Percentiles rank a stretch among this genome's conserved stretches.
These are phyloP conservation scores for Pseudanteris insignis DNA, from an alignment of 2,888 invertebrate species.

Conservation along the genomic window DNA sequence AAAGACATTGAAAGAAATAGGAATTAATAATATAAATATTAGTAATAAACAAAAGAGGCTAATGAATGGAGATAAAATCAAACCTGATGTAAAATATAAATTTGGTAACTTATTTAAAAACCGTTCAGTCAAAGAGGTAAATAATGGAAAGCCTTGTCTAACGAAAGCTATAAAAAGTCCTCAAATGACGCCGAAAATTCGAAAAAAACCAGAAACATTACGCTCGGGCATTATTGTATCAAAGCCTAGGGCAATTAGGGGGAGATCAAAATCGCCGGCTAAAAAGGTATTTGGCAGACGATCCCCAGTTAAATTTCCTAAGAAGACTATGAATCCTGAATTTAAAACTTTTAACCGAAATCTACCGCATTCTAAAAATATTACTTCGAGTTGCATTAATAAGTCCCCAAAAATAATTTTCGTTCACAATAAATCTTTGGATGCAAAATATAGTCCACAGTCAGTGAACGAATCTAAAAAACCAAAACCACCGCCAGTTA, in stretches of 20 bases:
- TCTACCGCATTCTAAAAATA: constrained; percentile 15
- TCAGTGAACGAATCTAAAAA: constrained; percentile 12
- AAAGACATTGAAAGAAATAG: not conserved
- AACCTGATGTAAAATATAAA: too few relatives aligned
- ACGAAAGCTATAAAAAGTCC: too few relatives aligned
- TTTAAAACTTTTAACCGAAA: constrained; percentile 8
- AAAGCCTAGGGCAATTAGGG: constrained; percentile 30
- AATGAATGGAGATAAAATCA: too few relatives aligned
- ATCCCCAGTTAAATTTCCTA: constrained; percentile 53
- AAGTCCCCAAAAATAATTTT: constrained; percentile 3
- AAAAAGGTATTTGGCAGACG: constrained; percentile 55
- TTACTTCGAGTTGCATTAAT: constrained; percentile 1
- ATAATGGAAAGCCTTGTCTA: too few relatives aligned
- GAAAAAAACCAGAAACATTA: constrained; percentile 5
- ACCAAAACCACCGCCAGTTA: constrained; percentile 21
- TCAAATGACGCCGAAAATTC: not conserved
- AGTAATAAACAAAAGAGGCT: not conserved
- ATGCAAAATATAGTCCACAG: not conserved
- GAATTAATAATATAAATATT: not conserved
- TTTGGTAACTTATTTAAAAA: too few relatives aligned
- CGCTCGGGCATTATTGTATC: constrained; percentile 19
- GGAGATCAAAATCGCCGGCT: constrained; percentile 58
- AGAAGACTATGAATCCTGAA: constrained; percentile 8
- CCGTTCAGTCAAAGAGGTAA: too few relatives aligned
- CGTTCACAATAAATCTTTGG: constrained; percentile 10